Evolutionary conservation across 2,797 vertebrate genomes (phyloP).

Genomic region (Discoglossus pictus): DNA sequence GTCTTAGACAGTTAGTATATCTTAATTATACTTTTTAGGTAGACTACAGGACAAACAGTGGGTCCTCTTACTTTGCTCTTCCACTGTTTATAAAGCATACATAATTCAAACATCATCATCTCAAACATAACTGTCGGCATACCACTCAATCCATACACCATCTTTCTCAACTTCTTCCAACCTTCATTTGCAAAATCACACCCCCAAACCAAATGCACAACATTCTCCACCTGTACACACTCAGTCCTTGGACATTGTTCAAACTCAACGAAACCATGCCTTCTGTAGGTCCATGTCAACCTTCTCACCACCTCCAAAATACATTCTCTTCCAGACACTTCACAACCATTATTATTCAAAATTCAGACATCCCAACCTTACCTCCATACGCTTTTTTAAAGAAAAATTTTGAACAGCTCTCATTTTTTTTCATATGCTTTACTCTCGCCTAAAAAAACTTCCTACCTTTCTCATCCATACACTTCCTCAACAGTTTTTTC

Average conservation of each 20-base stretch:
- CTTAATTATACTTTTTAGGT: too few species aligned
- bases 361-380: background rate
- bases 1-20: too few species aligned
- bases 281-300: background rate
- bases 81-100: background rate
- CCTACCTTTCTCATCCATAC: too few species aligned
- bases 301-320: background rate
- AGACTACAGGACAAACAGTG: too few species aligned
- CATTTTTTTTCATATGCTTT: background rate
- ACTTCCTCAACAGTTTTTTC: too few species aligned
- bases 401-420: too few species aligned
- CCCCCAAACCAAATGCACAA: background rate
- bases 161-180: background rate
- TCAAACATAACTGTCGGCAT: too few species aligned
- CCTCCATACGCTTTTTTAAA: too few species aligned
- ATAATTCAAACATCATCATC: too few species aligned
- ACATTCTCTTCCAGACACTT: background rate
- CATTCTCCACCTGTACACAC: background rate
- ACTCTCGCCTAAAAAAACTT: too few species aligned
- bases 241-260: too few species aligned
- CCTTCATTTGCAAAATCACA: background rate
- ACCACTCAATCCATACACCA: background rate
- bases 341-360: background rate
- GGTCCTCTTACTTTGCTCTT: too few species aligned
- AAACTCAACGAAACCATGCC: background rate